Base-by-base conservation (phyloP, 2,888 invertebrate species). In the Folsomia manolachei region DNA sequence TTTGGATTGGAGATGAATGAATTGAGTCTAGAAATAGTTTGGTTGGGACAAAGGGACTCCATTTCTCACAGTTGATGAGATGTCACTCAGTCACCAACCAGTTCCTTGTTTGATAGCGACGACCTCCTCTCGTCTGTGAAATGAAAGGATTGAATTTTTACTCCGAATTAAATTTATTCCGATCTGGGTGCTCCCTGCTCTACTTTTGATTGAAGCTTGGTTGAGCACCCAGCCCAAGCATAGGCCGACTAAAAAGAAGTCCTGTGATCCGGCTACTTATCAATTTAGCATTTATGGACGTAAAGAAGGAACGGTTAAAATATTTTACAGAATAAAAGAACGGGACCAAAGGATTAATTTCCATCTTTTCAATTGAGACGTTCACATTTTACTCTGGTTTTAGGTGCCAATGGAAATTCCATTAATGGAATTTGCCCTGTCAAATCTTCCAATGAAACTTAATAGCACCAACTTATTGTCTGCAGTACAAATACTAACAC, bases 281-380 rank as follows among this genome's bases (percentile, higher is more conserved):
- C 39, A 39, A 39, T 39, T 39, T 39, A 39, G 39, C 39, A 39
- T 39, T 39, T 39, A 39, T 39, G n/a, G n/a, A n/a, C n/a, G n/a
- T n/a, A n/a, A 23, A 62, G 51, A 39, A 26, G 66, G 39, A 63
- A 71, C 66, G 71, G 60, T 66, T 63, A 63, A 71, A 71, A 71
- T 62, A 71, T 71, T 71, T 66, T 71, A 56, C 25, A 62, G 63
- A 63, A 60, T 25, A 21, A 64, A 64, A 64, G 26, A 18, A 21
- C 39, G 14, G 63, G 52, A 39, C 24, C 14, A 39, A 39, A 39
- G 39, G 39, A 39, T 39, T 39, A n/a, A n/a, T n/a, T n/a, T n/a
- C n/a, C n/a, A n/a, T 39, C 39, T 39, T 39, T 14, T 14, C 7
- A 39, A 39, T 39, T 39, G 39, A 39, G 39, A 39, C 39, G 14